phyloP scores from a whole-genome alignment of 1,140 invertebrate species.

The Drosophila lacteicornis region DNA sequence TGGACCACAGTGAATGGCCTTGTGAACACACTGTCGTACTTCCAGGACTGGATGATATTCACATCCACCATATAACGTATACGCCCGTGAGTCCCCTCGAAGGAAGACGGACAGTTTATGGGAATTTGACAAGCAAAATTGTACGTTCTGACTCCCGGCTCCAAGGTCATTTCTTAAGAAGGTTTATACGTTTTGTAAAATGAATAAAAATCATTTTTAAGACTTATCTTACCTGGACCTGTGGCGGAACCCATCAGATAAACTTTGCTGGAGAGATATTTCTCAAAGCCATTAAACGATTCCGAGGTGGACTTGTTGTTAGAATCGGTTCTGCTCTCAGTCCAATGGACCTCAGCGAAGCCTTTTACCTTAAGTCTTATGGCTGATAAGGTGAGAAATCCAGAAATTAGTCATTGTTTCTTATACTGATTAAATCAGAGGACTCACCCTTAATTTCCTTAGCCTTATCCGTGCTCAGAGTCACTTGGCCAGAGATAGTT shows the following conservation, averaged over 20 bases:
- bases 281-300: slow-evolving; percentile 63
- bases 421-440: not conserved
- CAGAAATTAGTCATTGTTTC: not conserved
- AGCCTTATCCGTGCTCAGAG: slow-evolving; percentile 82
- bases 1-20: slow-evolving; percentile 90
- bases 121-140: slow-evolving; percentile 87
- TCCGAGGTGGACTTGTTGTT: slow-evolving; percentile 35
- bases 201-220: not conserved
- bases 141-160: slow-evolving; percentile 86
- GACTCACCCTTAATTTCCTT: slow-evolving; percentile 84
- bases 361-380: slow-evolving; percentile 67
- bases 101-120: slow-evolving; percentile 88
- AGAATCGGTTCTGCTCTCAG: slow-evolving; percentile 32
- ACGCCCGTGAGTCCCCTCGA: slow-evolving; percentile 89
- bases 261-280: slow-evolving; percentile 69
- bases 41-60: slow-evolving; percentile 89
- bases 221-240: slow-evolving; percentile 29
- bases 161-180: slow-evolving; percentile 40
- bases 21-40: slow-evolving; percentile 90
- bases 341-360: slow-evolving; percentile 65
- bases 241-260: slow-evolving; percentile 54
- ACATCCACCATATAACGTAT: slow-evolving; percentile 89
- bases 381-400: slow-evolving; percentile 21
- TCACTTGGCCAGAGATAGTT: slow-evolving; percentile 85
- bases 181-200: not conserved